phyloP scores from a whole-genome alignment of 2,888 invertebrate species.

The Operophtera brumata region DNA sequence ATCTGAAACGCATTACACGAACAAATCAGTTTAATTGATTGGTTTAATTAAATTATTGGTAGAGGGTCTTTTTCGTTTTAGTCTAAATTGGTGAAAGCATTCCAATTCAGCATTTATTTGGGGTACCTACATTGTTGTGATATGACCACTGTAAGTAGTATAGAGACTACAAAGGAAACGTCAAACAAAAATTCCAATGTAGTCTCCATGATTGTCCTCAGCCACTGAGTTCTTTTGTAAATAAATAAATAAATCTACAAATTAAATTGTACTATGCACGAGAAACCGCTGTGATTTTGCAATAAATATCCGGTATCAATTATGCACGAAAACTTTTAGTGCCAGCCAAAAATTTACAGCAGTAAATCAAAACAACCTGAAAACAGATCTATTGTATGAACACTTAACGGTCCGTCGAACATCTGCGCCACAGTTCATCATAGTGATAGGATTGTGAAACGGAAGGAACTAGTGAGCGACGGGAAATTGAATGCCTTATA shows the following conservation, averaged over 20 bases:
- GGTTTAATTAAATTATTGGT: slow-evolving; percentile 9
- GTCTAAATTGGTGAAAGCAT: slow-evolving; percentile 31
- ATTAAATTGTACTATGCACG: neutral
- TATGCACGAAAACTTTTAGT: slow-evolving; percentile 50
- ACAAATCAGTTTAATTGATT: slow-evolving; percentile 19
- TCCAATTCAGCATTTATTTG: slow-evolving; percentile 19
- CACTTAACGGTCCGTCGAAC: slow-evolving; percentile 4
- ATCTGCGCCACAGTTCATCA: slow-evolving; percentile 6
- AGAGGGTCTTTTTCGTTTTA: slow-evolving; percentile 5
- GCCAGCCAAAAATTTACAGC: slow-evolving; percentile 39
- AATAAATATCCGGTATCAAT: slow-evolving; percentile 40
- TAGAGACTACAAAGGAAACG: no score
- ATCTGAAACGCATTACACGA: slow-evolving; percentile 20
- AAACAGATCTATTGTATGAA: slow-evolving; percentile 29
- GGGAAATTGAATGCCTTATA: slow-evolving; percentile 52
- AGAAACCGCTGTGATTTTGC: neutral
- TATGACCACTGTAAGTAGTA: no score
- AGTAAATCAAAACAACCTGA: slow-evolving; percentile 22
- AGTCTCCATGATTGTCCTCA: no score
- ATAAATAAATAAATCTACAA: no score
- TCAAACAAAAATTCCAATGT: no score
- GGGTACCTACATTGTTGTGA: no score
- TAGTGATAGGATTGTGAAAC: slow-evolving; percentile 36
- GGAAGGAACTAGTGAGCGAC: slow-evolving; percentile 44
- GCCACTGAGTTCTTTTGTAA: no score